Conservation (phyloP, 2,113 vertebrate genomes). For the Nettapus auritus region DNA sequence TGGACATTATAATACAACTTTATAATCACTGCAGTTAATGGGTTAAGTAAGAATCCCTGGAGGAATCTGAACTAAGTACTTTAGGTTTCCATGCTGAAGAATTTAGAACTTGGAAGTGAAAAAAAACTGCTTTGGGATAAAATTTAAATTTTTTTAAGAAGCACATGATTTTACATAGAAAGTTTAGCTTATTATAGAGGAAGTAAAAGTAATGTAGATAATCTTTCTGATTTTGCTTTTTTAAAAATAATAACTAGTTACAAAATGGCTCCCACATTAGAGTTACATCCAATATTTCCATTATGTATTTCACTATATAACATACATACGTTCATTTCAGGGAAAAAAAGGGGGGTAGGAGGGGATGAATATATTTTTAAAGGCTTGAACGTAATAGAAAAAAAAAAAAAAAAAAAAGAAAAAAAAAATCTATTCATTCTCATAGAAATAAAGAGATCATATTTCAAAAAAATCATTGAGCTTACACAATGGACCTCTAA, state of each 20-base stretch:
- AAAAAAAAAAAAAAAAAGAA: neutral
- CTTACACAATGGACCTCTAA: neutral
- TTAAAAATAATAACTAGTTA: neutral
- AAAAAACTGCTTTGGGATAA: neutral
- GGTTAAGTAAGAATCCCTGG: neutral
- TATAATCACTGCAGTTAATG: neutral
- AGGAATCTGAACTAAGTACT: neutral
- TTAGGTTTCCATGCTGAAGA: neutral
- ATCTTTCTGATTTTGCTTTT: neutral
- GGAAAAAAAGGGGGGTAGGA: neutral
- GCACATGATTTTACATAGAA: neutral
- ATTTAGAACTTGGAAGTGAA: neutral
- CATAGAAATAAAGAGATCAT: neutral
- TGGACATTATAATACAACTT: neutral
- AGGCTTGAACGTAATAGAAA: neutral
- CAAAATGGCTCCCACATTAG: neutral
- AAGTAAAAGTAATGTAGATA: neutral
- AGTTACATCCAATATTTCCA: neutral
- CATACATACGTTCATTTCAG: neutral
- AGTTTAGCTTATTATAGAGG: neutral
- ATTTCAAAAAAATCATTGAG: conserved; percentile 9
- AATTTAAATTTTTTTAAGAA: neutral
- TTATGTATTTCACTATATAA: neutral
- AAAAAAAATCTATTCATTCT: neutral
- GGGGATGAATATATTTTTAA: neutral